Percentiles rank a stretch among this genome's conserved stretches.
phyloP scores from a whole-genome alignment of 2,797 vertebrate species.

The Limosa lapponica region DNA sequence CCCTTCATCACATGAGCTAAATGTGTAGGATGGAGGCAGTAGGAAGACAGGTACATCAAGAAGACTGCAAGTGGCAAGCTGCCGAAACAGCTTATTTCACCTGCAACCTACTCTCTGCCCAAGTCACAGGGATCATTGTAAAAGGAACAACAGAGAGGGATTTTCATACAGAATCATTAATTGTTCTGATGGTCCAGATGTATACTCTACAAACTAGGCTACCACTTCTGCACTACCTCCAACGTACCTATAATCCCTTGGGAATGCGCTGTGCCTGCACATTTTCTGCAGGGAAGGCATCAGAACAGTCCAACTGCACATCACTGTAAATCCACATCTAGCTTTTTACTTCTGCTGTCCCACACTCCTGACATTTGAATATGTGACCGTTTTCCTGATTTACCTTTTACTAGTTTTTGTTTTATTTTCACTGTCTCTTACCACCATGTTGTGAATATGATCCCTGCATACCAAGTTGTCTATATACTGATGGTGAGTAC shows the following conservation, averaged over 20 bases:
- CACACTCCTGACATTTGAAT: background rate
- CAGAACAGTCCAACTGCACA: background rate
- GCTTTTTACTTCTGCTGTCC: background rate
- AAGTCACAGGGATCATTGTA: background rate
- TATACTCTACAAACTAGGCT: background rate
- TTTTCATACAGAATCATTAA: background rate
- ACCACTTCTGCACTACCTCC: background rate
- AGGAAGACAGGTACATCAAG: background rate
- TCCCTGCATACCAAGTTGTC: background rate
- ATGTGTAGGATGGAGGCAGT: background rate
- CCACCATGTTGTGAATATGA: background rate
- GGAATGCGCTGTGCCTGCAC: accelerated
- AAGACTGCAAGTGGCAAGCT: background rate
- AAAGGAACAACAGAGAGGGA: background rate
- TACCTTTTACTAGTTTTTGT: background rate
- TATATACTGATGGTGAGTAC: accelerated
- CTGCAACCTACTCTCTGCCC: background rate
- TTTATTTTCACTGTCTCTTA: background rate
- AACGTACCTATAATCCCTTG: background rate
- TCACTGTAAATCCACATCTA: background rate
- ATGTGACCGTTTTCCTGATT: background rate
- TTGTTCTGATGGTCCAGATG: background rate
- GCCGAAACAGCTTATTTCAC: background rate
- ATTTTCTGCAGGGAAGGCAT: background rate
- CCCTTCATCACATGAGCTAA: background rate